Conservation (phyloP, 2,888 invertebrate species). For the Lasioglossum oenotherae region DNA sequence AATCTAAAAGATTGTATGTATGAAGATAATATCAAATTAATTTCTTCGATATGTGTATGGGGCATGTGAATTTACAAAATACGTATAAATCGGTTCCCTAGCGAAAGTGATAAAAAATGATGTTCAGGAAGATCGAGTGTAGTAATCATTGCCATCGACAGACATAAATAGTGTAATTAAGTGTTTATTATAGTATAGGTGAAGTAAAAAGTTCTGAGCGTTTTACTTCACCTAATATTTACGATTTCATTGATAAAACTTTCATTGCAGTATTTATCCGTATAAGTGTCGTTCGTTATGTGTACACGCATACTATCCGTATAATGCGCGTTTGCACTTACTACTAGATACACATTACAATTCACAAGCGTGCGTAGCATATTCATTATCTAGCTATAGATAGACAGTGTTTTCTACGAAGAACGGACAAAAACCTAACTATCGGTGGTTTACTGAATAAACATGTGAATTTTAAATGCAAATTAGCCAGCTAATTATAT, state of each 20-base stretch:
- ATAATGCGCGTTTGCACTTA: neutral
- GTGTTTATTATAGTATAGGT: neutral
- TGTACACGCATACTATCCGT: neutral
- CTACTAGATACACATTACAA: neutral
- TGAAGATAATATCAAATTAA: neutral
- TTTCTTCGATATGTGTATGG: neutral
- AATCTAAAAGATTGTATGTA: neutral
- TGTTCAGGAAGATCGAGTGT: neutral
- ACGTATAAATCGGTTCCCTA: neutral
- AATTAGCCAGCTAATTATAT: neutral
- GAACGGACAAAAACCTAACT: neutral
- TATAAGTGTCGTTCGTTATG: neutral
- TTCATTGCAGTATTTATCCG: neutral
- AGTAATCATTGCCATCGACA: neutral
- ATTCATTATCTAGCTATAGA: neutral
- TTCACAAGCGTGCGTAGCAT: neutral
- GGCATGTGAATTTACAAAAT: neutral
- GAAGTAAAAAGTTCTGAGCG: too few species aligned
- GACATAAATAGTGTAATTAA: neutral
- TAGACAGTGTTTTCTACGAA: neutral
- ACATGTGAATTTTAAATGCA: neutral
- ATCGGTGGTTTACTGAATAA: neutral
- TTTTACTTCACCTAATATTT: too few species aligned
- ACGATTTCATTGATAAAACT: neutral
- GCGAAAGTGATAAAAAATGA: neutral